Percentiles rank a stretch among this genome's conserved stretches.
These are phyloP conservation scores for Bembecia ichneumoniformis DNA, from an alignment of 2,888 invertebrate species.

Conservation along the genomic window DNA sequence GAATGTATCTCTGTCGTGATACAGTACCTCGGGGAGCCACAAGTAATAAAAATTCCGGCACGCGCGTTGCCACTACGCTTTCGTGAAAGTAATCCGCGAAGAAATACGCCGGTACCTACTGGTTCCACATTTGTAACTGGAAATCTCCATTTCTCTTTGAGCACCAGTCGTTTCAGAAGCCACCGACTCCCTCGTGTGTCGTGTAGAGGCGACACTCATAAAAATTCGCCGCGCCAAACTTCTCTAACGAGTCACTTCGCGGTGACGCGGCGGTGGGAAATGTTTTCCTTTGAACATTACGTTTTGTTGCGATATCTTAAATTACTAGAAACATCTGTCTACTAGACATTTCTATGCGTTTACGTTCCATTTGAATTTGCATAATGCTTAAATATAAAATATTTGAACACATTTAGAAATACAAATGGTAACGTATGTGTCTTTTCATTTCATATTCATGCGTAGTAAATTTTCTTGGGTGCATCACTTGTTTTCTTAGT, in stretches of 20 bases:
- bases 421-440: too few species aligned
- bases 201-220: conserved; percentile 60
- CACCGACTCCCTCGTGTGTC: conserved; percentile 59
- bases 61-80: conserved; percentile 52
- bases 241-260: conserved; percentile 37
- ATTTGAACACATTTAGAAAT: too few species aligned
- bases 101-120: conserved; percentile 60
- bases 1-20: conserved; percentile 55
- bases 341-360: too few species aligned
- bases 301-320: not conserved
- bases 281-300: not conserved
- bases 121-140: conserved; percentile 66
- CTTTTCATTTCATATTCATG: too few species aligned
- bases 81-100: conserved; percentile 63
- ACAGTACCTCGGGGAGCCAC: conserved; percentile 52
- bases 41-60: conserved; percentile 61
- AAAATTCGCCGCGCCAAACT: conserved; percentile 61
- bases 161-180: conserved; percentile 62
- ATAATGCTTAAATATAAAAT: too few species aligned
- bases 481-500: too few species aligned
- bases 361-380: too few species aligned
- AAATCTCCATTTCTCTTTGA: conserved; percentile 71
- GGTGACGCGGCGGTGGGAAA: conserved; percentile 9
- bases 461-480: too few species aligned
- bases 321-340: too few species aligned